Evolutionary conservation across 1,140 invertebrate species (phyloP).

Genomic region (Propsilocerus akamusi): DNA sequence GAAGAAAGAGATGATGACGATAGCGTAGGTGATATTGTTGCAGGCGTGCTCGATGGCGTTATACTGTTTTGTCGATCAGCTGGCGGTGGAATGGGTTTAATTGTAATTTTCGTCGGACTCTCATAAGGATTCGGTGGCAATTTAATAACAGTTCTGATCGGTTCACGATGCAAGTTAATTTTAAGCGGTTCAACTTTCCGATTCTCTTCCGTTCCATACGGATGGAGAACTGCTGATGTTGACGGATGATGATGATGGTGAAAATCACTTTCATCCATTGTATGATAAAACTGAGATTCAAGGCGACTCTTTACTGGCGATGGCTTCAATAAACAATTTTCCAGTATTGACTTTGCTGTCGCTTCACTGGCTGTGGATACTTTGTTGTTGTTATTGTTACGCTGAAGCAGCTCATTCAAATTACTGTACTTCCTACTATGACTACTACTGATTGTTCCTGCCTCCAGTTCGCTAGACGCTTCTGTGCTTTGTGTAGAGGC

Average conservation of each 20-base stretch:
- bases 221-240: neutral
- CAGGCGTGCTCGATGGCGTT: neutral
- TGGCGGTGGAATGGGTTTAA: constrained; percentile 8
- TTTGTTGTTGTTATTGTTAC: neutral
- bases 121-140: constrained; percentile 2
- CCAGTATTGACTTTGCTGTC: neutral
- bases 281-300: constrained; percentile 1
- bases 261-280: neutral
- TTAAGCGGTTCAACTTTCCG: constrained; percentile 12
- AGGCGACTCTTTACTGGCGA: neutral
- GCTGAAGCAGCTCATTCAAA: neutral
- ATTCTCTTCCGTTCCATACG: neutral
- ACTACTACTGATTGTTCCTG: neutral
- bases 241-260: neutral
- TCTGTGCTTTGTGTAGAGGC: neutral
- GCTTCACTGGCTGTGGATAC: neutral
- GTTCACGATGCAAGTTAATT: constrained; percentile 9
- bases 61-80: neutral
- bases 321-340: constrained; percentile 1
- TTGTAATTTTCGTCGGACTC: constrained; percentile 10
- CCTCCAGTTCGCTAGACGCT: neutral
- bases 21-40: neutral
- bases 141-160: constrained; percentile 5
- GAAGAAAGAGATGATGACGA: neutral
- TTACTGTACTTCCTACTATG: neutral